Base-by-base conservation (phyloP, 2,113 vertebrate genomes). In the Micronycteris hirsuta region DNA sequence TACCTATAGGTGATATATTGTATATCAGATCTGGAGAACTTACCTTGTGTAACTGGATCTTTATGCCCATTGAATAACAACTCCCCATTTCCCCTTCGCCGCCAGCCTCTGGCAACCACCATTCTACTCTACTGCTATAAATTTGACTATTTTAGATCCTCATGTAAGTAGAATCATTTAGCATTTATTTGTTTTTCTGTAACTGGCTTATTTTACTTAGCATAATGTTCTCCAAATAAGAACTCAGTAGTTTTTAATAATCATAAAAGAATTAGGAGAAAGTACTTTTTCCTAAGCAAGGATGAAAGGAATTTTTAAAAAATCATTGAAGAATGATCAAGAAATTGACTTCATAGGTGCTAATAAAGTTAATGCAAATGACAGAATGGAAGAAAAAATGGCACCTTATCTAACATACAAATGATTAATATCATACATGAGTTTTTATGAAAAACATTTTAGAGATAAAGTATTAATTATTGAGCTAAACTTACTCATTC, bases 181-280 rank as follows among this genome's bases (percentile, higher is more conserved):
- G 26, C 89, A 70, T 77, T 84, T 94, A 77, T 77, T 88, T 88
- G 54, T 43, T 26, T n/a, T 76, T 54, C 61, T 90, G 19, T n/a
- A 89, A 84, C 38, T 58, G 80, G 68, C 86, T 84, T 77, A 84
- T 89, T 93, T 94, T 54, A 70, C n/a, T 61, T 85, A 52, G 28
- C 33, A 43, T 90, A 52, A 70, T 86, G 49, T 70, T 43, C 41
- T 90, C 52, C 43, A 52, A 84, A 13, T 89, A 63, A 70, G 58
- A 92, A 19, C 15, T 61, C 65, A 43, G 0, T 28, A n/a, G 91
- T 71, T 96, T 38, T 61, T 28, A 36, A 80, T 56, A 78, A 15
- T 41, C 43, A 4, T 43, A 56, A 74, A 70, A 95, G 36, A 91
- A 89, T 81, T 81, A 43, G 31, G 61, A 93, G 47, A 87, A 96